phyloP scores from a whole-genome alignment of 1,140 invertebrate genomes.

The Microplitis mediator region DNA sequence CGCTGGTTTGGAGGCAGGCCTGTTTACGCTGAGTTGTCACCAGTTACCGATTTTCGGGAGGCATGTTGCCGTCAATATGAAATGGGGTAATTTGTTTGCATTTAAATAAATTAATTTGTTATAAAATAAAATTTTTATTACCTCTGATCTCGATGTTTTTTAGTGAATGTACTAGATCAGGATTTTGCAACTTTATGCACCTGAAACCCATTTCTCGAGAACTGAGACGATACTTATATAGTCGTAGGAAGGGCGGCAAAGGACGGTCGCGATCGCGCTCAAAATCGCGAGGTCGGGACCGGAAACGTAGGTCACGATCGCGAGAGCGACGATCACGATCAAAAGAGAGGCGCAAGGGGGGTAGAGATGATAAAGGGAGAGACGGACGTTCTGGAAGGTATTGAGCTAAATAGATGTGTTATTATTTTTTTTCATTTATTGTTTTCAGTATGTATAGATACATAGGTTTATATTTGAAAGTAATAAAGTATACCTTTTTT shows the following conservation, averaged over 20 bases:
- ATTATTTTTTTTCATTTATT: background rate
- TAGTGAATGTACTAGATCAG: constrained; percentile 94
- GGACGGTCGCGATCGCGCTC: constrained; percentile 58
- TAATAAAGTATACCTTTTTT: background rate
- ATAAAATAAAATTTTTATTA: too few species aligned
- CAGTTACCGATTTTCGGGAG: constrained; percentile 98
- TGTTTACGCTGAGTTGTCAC: constrained; percentile 96
- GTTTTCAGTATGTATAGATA: background rate
- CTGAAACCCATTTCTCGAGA: constrained; percentile 96
- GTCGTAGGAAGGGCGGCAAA: constrained; percentile 59
- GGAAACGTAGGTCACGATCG: constrained; percentile 58
- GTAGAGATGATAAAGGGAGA: constrained; percentile 54
- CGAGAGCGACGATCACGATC: constrained; percentile 58
- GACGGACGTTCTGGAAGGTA: constrained; percentile 62
- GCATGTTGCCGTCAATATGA: constrained; percentile 99
- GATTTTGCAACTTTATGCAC: constrained; percentile 99
- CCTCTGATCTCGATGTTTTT: constrained; percentile 20
- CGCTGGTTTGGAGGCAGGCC: constrained; percentile 99
- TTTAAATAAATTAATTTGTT: too few species aligned
- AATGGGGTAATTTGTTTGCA: constrained; percentile 75
- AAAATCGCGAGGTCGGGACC: constrained; percentile 45
- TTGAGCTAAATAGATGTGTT: constrained; percentile 25
- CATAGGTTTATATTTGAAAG: background rate
- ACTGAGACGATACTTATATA: constrained; percentile 74
- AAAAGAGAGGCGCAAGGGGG: constrained; percentile 45